phyloP scores from a whole-genome alignment of 1,140 invertebrate species.

The Chironomus tepperi region DNA sequence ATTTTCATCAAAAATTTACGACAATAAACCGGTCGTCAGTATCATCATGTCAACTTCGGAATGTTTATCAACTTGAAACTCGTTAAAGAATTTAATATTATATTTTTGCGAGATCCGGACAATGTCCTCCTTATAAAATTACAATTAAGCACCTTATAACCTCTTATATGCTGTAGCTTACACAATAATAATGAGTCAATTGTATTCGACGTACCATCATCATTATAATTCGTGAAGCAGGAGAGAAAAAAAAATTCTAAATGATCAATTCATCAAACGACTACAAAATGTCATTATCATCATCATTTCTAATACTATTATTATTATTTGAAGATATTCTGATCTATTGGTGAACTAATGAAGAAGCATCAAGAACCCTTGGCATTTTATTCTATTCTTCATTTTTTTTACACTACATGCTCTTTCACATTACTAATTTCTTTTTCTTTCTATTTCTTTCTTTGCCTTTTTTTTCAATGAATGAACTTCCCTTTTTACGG shows the following conservation, averaged over 20 bases:
- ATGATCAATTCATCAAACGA: background rate
- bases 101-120: background rate
- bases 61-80: no score
- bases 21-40: no score
- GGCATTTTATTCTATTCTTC: background rate
- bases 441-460: background rate
- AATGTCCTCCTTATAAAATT: background rate
- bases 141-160: background rate
- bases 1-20: no score
- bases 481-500: conserved; percentile 17
- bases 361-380: background rate
- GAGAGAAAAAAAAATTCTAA: background rate
- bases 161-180: background rate
- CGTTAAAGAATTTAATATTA: no score
- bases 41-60: no score
- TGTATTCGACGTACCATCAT: background rate
- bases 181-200: no score
- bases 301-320: background rate
- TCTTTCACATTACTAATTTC: background rate
- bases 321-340: background rate
- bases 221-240: background rate
- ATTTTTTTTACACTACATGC: background rate
- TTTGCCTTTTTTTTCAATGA: background rate
- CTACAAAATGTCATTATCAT: conserved; percentile 8
- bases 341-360: background rate